Evolutionary conservation across 2,113 vertebrate genomes (phyloP).

Genomic region (Pangasianodon gigas): DNA sequence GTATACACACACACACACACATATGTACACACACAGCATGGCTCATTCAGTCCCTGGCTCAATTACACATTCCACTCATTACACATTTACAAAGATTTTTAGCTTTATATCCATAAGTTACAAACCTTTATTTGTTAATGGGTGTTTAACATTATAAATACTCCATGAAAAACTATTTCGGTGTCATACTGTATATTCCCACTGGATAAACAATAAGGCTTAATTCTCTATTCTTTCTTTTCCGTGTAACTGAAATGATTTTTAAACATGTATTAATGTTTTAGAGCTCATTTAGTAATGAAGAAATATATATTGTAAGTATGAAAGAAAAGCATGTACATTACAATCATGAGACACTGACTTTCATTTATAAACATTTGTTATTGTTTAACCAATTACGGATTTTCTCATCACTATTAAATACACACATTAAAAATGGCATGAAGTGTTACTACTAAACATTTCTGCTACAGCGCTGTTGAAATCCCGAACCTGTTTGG

Average conservation of each 20-base stretch:
- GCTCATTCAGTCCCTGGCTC: background rate
- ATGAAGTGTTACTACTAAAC: background rate
- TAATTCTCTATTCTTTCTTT: background rate
- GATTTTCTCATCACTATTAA: background rate
- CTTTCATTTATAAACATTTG: background rate
- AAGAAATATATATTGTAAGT: background rate
- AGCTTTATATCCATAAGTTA: background rate
- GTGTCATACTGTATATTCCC: background rate
- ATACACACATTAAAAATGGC: background rate
- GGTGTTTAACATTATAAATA: background rate
- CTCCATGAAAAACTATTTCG: background rate
- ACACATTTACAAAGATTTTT: background rate
- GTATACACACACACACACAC: slow-evolving; percentile 64
- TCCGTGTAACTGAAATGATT: background rate
- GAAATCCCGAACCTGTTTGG: background rate
- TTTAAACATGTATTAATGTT: background rate
- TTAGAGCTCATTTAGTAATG: background rate
- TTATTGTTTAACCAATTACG: too few relatives aligned
- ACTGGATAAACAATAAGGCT: background rate
- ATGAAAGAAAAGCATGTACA: background rate
- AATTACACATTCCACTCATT: background rate
- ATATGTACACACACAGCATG: slow-evolving; percentile 42
- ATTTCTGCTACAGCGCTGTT: background rate
- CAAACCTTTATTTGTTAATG: background rate
- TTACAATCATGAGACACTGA: background rate